These are phyloP conservation scores for Protodeltote pygarga DNA, from an alignment of 2,888 invertebrate species.

Conservation along the genomic window DNA sequence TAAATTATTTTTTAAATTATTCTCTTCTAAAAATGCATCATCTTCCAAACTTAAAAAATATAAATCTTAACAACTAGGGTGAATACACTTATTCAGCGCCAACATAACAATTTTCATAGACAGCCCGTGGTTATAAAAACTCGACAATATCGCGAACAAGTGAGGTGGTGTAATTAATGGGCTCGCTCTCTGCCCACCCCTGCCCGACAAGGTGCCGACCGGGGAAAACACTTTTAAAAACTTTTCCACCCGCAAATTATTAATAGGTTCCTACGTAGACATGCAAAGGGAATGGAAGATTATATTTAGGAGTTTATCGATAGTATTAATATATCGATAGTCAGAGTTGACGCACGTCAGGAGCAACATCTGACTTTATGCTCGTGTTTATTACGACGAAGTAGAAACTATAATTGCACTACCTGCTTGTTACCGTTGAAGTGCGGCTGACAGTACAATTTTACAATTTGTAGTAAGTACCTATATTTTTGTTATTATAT, in stretches of 20 bases:
- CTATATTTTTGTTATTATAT: too few relatives aligned
- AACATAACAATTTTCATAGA: slow-evolving; percentile 54
- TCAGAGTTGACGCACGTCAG: neutral
- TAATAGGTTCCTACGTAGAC: slow-evolving; percentile 80
- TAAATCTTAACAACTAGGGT: slow-evolving; percentile 31
- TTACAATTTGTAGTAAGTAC: too few relatives aligned
- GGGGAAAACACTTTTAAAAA: slow-evolving; percentile 82
- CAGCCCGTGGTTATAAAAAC: slow-evolving; percentile 64
- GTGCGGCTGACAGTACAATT: too few relatives aligned
- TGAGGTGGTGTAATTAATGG: slow-evolving; percentile 78
- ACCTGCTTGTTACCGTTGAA: too few relatives aligned
- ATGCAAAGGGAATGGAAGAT: slow-evolving; percentile 48
- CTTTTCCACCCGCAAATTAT: slow-evolving; percentile 81
- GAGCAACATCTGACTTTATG: too few relatives aligned
- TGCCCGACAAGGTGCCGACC: slow-evolving; percentile 59
- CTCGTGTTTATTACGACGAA: too few relatives aligned
- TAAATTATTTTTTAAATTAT: neutral
- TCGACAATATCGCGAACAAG: slow-evolving; percentile 75
- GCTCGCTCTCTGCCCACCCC: slow-evolving; percentile 28
- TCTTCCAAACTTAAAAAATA: slow-evolving; percentile 15
- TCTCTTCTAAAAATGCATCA: neutral
- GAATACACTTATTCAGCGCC: slow-evolving; percentile 34
- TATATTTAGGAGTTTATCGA: slow-evolving; percentile 17
- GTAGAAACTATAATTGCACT: too few relatives aligned
- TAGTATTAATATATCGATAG: neutral